Evolutionary conservation across 2,888 invertebrate species (phyloP).

Genomic region (Lasioglossum pauxillum): DNA sequence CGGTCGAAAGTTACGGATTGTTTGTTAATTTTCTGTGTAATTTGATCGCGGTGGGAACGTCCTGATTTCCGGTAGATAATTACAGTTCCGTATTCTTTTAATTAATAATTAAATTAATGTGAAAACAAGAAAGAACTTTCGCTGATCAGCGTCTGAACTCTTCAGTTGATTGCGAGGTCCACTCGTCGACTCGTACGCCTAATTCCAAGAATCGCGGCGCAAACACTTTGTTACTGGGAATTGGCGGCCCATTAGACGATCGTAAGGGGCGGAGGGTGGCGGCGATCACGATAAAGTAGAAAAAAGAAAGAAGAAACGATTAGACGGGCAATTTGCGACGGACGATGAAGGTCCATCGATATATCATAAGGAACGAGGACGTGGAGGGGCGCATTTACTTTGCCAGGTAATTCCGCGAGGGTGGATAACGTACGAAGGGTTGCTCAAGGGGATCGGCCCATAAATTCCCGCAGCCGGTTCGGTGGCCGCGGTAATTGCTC

Average conservation of each 20-base stretch:
- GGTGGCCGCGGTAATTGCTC: conserved; percentile 63
- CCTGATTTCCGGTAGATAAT: neutral
- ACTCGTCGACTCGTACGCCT: neutral
- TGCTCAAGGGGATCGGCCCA: conserved; percentile 58
- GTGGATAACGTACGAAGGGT: conserved; percentile 59
- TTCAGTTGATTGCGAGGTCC: neutral
- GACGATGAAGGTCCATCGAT: conserved; percentile 19
- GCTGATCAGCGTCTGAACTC: too few species aligned
- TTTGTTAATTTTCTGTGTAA: neutral
- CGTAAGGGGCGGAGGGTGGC: neutral
- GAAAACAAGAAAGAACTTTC: too few species aligned
- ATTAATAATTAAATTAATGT: too few species aligned
- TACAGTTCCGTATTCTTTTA: neutral
- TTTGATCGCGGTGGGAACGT: neutral
- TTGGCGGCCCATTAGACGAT: neutral
- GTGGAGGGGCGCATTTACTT: conserved; percentile 29
- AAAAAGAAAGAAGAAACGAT: neutral
- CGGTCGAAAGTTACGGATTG: neutral
- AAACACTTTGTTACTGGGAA: neutral
- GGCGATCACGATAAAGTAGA: neutral
- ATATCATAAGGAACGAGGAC: conserved; percentile 38
- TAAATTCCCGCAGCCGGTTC: conserved; percentile 57
- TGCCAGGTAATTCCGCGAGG: conserved; percentile 47
- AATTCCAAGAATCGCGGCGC: neutral
- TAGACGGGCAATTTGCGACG: neutral